Evolutionary conservation across 2,888 invertebrate genomes (phyloP).

Genomic region (Tanaodytes sp.): DNA sequence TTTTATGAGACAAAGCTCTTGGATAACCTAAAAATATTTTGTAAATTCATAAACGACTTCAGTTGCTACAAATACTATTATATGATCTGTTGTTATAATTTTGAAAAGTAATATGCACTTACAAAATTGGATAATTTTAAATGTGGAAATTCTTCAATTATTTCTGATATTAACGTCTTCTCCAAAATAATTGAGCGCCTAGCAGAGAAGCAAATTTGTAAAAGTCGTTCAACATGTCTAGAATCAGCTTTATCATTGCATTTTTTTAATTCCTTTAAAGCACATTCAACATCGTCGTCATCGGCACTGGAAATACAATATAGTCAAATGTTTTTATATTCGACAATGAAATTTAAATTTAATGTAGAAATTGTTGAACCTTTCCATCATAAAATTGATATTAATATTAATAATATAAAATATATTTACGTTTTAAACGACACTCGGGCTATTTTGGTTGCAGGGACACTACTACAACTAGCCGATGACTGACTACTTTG

Average conservation of each 20-base stretch:
- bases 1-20: conserved; percentile 15
- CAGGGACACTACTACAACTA: too few species aligned
- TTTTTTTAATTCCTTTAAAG: conserved; percentile 14
- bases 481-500: too few species aligned
- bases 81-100: not conserved
- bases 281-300: not conserved
- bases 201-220: conserved; percentile 3
- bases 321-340: too few species aligned
- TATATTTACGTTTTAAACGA: too few species aligned
- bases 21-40: conserved; percentile 19
- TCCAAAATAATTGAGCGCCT: conserved; percentile 7
- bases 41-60: not conserved
- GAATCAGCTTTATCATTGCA: conserved; percentile 2
- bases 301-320: not conserved
- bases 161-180: not conserved
- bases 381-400: too few species aligned
- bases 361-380: too few species aligned
- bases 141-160: conserved; percentile 24
- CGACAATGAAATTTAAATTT: too few species aligned
- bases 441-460: too few species aligned
- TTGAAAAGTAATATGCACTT: conserved; percentile 3
- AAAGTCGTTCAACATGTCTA: conserved; percentile 6
- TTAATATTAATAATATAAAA: too few species aligned
- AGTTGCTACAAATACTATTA: not conserved
- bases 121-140: conserved; percentile 4